Evolutionary conservation across 2,113 vertebrate species (phyloP).

Genomic region (Rhodinocichla rosea): DNA sequence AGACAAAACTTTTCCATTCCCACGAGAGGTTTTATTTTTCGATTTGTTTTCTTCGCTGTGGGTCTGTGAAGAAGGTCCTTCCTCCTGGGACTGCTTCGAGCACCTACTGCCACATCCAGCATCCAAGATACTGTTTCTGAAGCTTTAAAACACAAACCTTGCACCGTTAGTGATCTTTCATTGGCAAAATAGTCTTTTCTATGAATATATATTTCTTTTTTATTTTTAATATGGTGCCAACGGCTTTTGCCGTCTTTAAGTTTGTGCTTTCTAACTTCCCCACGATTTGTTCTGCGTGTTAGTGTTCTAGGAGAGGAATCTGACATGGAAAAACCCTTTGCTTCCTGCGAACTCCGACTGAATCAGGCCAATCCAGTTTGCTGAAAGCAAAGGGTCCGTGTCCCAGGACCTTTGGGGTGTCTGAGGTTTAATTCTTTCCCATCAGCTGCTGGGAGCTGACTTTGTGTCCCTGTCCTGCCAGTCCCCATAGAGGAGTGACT

Average conservation of each 20-base stretch:
- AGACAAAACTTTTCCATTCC: slow-evolving; percentile 67
- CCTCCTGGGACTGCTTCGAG: slow-evolving; percentile 34
- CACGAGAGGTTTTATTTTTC: slow-evolving; percentile 59
- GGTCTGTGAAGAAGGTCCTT: slow-evolving; percentile 50
- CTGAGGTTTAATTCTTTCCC: not conserved
- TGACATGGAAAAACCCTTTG: not conserved
- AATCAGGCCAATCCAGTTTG: not conserved
- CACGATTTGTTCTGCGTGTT: not conserved
- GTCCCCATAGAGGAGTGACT: slow-evolving; percentile 53
- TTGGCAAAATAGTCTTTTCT: slow-evolving; percentile 56
- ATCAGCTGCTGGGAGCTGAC: slow-evolving; percentile 1
- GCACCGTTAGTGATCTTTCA: not conserved
- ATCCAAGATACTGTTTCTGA: slow-evolving; percentile 52
- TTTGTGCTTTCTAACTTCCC: slow-evolving; percentile 44
- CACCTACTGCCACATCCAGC: slow-evolving; percentile 28
- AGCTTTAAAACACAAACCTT: slow-evolving; percentile 65
- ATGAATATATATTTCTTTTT: slow-evolving; percentile 58
- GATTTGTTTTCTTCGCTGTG: slow-evolving; percentile 36
- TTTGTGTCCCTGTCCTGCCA: slow-evolving; percentile 21
- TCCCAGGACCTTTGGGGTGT: slow-evolving; percentile 11
- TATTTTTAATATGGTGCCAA: slow-evolving; percentile 61
- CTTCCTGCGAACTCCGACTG: not conserved
- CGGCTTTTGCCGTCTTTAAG: slow-evolving; percentile 37
- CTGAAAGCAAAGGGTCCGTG: not conserved
- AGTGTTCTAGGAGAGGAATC: slow-evolving; percentile 11